Evolutionary conservation across 2,113 vertebrate genomes (phyloP), one percentile per base, ranked within the genome.

Genomic region (Camelus dromedarius): DNA sequence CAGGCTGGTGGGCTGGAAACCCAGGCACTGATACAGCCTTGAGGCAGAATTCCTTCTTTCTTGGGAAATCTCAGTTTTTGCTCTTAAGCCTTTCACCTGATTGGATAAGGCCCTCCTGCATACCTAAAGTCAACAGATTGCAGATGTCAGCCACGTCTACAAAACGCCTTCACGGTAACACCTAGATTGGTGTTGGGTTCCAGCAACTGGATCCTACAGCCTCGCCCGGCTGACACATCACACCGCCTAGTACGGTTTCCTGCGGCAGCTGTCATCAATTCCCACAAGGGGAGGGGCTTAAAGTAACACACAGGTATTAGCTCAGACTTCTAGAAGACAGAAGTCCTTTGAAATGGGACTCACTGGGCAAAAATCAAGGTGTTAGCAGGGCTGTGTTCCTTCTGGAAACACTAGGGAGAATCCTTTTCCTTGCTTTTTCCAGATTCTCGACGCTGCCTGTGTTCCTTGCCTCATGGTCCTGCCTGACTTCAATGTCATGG

Each of bases 161-260:
- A 35, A 26, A 52, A 30, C 3, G 1, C 32, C 52, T 26, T 32
- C 56, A 26, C 28, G 3, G n/a, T 35, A 20, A 11, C 9, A 4
- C 14, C 1, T 1, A 0, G 2, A 50, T 8, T 8, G 35, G 56
- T 5, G 19, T 84, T 8, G 15, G 46, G 46, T 46, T 32, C 19
- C 30, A 8, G 35, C 2, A 32, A 18, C 15, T 15, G 64, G 70
- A 38, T 20, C 10, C 8, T 5, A 3, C 8, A 38, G 42, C 15
- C 66, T 6, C 5, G 24, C 6, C 1, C 46, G 20, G 56, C 14
- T 1, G 73, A 48, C 42, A 56, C 0, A 12, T 11, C 64, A n/a
- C n/a, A 26, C 14, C n/a, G 2, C 28, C 16, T 12, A 5, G 18
- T 0, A 2, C 0, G 3, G 32, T 7, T 62, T 54, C 62, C 75